These are phyloP conservation scores for Cephus spinipes DNA, from an alignment of 2,888 invertebrate species.

Conservation along the genomic window DNA sequence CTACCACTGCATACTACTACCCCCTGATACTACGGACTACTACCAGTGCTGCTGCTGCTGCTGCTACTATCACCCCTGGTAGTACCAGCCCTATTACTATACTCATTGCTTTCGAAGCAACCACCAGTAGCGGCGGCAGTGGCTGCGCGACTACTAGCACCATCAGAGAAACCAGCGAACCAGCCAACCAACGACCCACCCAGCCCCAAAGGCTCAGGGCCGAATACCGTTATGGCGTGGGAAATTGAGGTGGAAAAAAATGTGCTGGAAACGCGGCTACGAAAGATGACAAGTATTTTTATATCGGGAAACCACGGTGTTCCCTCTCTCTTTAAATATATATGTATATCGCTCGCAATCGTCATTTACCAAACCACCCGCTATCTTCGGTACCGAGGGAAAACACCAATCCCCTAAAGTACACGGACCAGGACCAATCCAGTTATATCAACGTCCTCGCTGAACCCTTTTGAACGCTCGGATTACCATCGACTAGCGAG, in stretches of 20 bases:
- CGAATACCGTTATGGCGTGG: constrained; percentile 16
- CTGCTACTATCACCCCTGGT: neutral
- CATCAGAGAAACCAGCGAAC: constrained; percentile 15
- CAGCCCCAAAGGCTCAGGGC: constrained; percentile 20
- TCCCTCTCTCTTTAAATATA: neutral
- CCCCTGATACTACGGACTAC: neutral
- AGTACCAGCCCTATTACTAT: neutral
- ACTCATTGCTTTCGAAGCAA: neutral
- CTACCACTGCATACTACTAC: neutral
- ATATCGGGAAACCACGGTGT: neutral
- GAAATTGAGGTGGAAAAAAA: constrained; percentile 27
- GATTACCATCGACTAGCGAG: neutral
- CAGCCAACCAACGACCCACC: constrained; percentile 22
- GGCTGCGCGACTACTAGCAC: neutral
- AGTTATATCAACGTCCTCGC: neutral
- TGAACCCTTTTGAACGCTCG: neutral
- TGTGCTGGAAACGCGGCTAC: constrained; percentile 14
- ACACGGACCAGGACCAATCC: neutral
- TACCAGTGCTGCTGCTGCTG: neutral
- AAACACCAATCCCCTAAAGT: neutral
- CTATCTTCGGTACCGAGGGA: neutral
- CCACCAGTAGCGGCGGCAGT: neutral
- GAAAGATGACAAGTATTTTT: constrained; percentile 16
- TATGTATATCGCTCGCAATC: neutral
- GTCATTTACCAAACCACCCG: neutral